Base-by-base conservation (phyloP, 2,113 vertebrate genomes). In the Brienomyrus longianalis region DNA sequence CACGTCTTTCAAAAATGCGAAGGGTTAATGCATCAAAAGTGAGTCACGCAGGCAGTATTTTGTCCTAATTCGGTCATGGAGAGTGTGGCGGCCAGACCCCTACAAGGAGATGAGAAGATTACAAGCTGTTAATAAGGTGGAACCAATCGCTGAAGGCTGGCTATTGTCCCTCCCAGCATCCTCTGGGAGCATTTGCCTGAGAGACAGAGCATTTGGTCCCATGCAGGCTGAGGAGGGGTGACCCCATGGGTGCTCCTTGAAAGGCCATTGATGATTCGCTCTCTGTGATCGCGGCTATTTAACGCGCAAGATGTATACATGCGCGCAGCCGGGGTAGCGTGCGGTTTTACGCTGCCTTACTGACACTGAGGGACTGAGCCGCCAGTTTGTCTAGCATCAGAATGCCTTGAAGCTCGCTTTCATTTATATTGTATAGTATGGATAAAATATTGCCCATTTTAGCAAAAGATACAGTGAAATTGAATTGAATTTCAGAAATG, bases 71-170 rank as follows among this genome's bases (percentile, higher is more conserved):
- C 87, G 66, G 87, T 13, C 89, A 83, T 87, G 90, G 92, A 89
- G 91, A 90, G 86, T 43, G 62, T 89, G 84, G 48, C 93, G 88
- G 91, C 90, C 92, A 94, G 95, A 92, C 93, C 90, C 90, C 87
- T 91, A 56, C 94, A 94, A 96, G 95, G 96, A 96, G 96, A 99
- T 98, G 98, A 98, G 98, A 98, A 97, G 97, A 98, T 98, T 96
- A 99, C 98, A 96, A 97, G 97, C 97, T 98, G 97, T 97, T 99
- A 99, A 99, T 99, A 98, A 96, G 96, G 97, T 95, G 97, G 97
- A 98, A 98, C 98, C 97, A 97, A 99, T 99, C 62, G 90, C 94
- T 97, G 97, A 97, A 96, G 96, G 94, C 91, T 0, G 87, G 91
- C 94, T 91, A 94, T 94, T 95, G 95, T 97, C 91, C 94, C 93